Evolutionary conservation across 2,113 vertebrate species (phyloP).

Genomic region (Toxostoma redivivum): DNA sequence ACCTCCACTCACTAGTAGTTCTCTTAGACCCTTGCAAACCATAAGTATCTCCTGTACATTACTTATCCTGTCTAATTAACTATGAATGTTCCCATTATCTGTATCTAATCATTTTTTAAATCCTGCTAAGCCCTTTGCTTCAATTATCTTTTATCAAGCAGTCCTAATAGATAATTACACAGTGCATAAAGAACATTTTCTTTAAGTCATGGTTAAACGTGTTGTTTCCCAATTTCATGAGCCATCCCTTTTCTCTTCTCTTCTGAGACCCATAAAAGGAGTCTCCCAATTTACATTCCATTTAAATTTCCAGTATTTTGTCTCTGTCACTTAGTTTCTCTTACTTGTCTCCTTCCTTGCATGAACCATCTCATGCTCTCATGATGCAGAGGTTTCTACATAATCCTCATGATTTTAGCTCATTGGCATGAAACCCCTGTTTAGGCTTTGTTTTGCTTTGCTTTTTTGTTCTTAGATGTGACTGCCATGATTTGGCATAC

Average conservation of each 20-base stretch:
- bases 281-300: background rate
- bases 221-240: background rate
- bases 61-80: constrained; percentile 6
- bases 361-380: background rate
- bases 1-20: background rate
- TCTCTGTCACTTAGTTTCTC: background rate
- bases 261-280: background rate
- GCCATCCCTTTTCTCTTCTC: background rate
- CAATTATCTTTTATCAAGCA: background rate
- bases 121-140: background rate
- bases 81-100: background rate
- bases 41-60: background rate
- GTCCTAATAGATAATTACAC: background rate
- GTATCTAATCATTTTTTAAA: background rate
- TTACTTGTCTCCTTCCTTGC: background rate
- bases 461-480: background rate
- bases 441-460: background rate
- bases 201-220: background rate
- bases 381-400: background rate
- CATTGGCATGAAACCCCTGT: accelerated
- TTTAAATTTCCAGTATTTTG: background rate
- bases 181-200: background rate
- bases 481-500: background rate
- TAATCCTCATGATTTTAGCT: background rate
- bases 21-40: background rate